Conservation (phyloP, 2,888 invertebrate genomes). For the Drosophila atroscutellata region DNA sequence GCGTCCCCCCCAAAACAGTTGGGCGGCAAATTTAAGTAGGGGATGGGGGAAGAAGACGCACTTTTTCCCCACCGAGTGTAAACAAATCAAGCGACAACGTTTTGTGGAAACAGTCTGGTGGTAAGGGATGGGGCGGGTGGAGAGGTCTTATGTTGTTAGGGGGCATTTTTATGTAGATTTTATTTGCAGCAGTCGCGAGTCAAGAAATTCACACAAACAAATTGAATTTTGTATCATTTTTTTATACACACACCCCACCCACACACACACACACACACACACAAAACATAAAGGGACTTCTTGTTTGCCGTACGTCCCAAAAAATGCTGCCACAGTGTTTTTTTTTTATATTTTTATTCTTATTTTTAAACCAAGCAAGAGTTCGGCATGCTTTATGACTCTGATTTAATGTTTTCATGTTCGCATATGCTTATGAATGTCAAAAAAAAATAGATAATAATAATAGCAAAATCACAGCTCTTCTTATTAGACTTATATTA, state of each 20-base stretch:
- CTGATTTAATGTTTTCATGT: not conserved
- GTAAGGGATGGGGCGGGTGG: not conserved
- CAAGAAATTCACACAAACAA: slow-evolving; percentile 72
- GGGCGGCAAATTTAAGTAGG: not conserved
- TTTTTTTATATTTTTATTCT: slow-evolving; percentile 9
- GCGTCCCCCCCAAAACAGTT: slow-evolving; percentile 14
- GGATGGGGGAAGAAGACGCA: not conserved
- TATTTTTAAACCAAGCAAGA: not conserved
- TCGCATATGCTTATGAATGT: not conserved
- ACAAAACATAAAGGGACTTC: slow-evolving; percentile 58
- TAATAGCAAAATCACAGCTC: not conserved
- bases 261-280: slow-evolving; percentile 35
- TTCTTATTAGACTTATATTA: not conserved
- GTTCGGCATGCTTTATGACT: not conserved
- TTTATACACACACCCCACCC: slow-evolving; percentile 54
- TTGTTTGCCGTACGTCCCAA: slow-evolving; percentile 57
- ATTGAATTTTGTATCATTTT: slow-evolving; percentile 77
- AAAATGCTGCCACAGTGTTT: slow-evolving; percentile 42
- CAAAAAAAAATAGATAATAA: not conserved
- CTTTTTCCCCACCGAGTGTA: slow-evolving; percentile 18
- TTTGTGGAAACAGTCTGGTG: not conserved
- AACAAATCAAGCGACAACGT: slow-evolving; percentile 57
- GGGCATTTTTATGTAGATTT: slow-evolving; percentile 74
- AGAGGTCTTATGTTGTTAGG: not conserved
- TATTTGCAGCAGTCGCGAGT: slow-evolving; percentile 76